These are phyloP conservation scores for Tubiluchus corallicola DNA, from an alignment of 2,888 invertebrate species.

Conservation along the genomic window DNA sequence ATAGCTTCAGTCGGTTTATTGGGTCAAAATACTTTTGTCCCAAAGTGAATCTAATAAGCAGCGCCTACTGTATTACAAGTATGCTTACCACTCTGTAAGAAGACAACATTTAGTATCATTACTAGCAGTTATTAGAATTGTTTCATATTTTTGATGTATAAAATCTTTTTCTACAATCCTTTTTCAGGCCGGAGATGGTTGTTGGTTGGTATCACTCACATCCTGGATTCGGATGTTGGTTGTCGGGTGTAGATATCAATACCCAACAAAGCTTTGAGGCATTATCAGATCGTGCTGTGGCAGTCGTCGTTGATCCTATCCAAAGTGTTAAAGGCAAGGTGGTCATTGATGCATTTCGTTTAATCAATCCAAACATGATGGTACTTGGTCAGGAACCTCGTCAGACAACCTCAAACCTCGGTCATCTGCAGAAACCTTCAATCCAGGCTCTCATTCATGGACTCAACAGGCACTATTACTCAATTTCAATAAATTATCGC, in stretches of 20 bases:
- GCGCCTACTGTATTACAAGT: no score
- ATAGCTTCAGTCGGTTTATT: no score
- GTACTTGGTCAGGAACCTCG: slow-evolving; percentile 94
- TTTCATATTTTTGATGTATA: no score
- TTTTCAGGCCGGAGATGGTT: slow-evolving; percentile 82
- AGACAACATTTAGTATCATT: no score
- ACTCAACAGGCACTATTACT: slow-evolving; percentile 94
- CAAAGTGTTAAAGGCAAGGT: slow-evolving; percentile 94
- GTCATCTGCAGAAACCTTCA: slow-evolving; percentile 94
- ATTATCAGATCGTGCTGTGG: slow-evolving; percentile 89
- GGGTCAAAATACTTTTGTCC: no score
- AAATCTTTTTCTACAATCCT: no score
- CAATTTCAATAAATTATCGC: slow-evolving; percentile 96
- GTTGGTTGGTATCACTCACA: slow-evolving; percentile 97
- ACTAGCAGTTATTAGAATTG: no score
- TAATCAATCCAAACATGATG: slow-evolving; percentile 98
- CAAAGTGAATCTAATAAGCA: no score
- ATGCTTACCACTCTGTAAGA: no score
- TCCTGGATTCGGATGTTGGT: slow-evolving; percentile 99
- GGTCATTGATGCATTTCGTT: slow-evolving; percentile 97
- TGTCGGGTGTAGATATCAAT: slow-evolving; percentile 97
- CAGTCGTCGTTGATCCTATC: slow-evolving; percentile 97
- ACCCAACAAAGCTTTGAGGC: slow-evolving; percentile 99
- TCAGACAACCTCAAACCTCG: slow-evolving; percentile 95
- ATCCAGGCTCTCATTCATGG: slow-evolving; percentile 96